Evolutionary conservation across 2,113 vertebrate genomes (phyloP).

Genomic region (Pao palembangensis): DNA sequence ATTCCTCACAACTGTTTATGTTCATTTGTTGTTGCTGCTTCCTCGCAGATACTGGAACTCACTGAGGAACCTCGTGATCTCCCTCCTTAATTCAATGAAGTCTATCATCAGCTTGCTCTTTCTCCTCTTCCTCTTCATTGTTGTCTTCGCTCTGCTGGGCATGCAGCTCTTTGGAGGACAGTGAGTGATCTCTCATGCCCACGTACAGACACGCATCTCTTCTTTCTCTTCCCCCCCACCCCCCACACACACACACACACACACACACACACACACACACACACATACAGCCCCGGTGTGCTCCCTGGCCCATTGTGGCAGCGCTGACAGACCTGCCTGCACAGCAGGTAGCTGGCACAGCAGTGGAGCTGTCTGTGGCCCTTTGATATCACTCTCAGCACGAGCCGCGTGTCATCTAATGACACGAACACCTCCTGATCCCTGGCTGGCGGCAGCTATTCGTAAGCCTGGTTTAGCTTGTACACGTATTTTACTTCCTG

Average conservation of each 20-base stretch:
- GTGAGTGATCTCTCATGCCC: conserved; percentile 73
- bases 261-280: neutral
- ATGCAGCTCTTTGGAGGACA: conserved; percentile 99
- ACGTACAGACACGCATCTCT: neutral
- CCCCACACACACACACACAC: neutral
- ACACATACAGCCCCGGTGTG: conserved; percentile 21
- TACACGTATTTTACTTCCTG: conserved; percentile 11
- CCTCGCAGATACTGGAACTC: conserved; percentile 92
- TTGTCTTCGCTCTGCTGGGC: conserved; percentile 94
- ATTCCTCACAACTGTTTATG: conserved; percentile 6
- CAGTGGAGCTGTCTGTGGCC: conserved; percentile 30
- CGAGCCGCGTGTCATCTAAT: conserved; percentile 50
- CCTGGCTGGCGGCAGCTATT: conserved; percentile 36
- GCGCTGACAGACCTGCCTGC: conserved; percentile 40
- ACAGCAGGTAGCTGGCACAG: conserved; percentile 52
- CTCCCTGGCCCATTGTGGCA: conserved; percentile 31
- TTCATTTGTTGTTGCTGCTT: neutral
- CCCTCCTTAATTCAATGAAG: conserved; percentile 97
- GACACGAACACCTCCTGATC: conserved; percentile 46
- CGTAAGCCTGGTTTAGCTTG: conserved; percentile 30
- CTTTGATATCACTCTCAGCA: conserved; percentile 54
- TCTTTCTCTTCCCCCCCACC: neutral
- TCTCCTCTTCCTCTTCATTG: conserved; percentile 97
- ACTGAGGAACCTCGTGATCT: conserved; percentile 92
- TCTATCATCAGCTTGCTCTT: conserved; percentile 98